Percentiles rank a stretch among this genome's conserved stretches.
Evolutionary conservation across 2,797 vertebrate genomes (phyloP).

Genomic region (Amblyopsis hoosieri): DNA sequence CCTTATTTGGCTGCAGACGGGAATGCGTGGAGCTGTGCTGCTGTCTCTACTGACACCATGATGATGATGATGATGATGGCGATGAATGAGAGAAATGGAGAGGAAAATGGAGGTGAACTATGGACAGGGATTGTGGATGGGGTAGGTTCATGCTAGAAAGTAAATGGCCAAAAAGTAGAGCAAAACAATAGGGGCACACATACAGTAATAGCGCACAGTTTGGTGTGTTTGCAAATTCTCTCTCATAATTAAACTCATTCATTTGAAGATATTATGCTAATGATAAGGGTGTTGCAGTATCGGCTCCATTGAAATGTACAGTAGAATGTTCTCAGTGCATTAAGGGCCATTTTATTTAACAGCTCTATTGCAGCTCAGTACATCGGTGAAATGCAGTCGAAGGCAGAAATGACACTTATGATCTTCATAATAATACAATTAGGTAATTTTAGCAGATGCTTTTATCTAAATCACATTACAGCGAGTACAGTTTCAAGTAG

Average conservation of each 20-base stretch:
- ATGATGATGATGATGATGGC: conserved; percentile 16
- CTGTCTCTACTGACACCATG: conserved; percentile 68
- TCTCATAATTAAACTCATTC: background rate
- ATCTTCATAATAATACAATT: too few relatives aligned
- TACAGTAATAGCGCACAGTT: background rate
- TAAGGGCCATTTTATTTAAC: background rate
- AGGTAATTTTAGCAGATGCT: too few relatives aligned
- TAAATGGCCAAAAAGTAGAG: background rate
- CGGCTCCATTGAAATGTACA: background rate
- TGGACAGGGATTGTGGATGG: background rate
- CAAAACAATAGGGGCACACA: background rate
- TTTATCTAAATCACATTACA: too few relatives aligned
- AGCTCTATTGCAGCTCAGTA: background rate
- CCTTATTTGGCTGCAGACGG: conserved; percentile 67
- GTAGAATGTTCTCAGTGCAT: too few relatives aligned
- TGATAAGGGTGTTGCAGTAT: background rate
- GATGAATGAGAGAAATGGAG: too few relatives aligned
- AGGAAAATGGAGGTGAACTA: too few relatives aligned
- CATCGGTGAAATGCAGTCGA: background rate
- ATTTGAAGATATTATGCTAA: background rate
- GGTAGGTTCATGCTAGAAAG: background rate
- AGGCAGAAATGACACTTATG: background rate
- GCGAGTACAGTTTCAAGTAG: too few relatives aligned
- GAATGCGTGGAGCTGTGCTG: conserved; percentile 41
- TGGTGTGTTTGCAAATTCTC: background rate